Percentiles rank a stretch among this genome's conserved stretches.
Conservation (phyloP, 2,113 vertebrate species). For the Entelurus aequoreus region DNA sequence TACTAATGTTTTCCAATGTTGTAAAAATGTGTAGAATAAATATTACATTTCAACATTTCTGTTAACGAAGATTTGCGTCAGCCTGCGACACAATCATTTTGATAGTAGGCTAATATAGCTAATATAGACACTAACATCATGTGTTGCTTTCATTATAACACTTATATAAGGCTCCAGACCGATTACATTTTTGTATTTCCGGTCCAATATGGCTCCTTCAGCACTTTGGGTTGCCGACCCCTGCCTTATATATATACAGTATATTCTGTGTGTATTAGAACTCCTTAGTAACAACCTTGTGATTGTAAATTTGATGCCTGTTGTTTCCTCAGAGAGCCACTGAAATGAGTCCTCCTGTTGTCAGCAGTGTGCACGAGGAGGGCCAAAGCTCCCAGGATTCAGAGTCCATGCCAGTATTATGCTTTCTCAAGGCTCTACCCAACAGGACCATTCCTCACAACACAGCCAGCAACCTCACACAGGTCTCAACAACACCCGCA, state of each 20-base stretch:
- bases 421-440: conserved; percentile 71
- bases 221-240: too few species aligned
- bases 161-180: too few species aligned
- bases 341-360: conserved; percentile 61
- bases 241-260: conserved; percentile 11
- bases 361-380: conserved; percentile 42
- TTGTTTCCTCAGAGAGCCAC: conserved; percentile 62
- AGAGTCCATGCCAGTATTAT: conserved; percentile 28
- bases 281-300: conserved; percentile 13
- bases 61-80: too few species aligned
- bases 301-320: conserved; percentile 13
- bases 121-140: too few species aligned
- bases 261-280: conserved; percentile 42
- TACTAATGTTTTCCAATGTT: too few species aligned
- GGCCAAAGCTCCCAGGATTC: conserved; percentile 41
- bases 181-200: too few species aligned
- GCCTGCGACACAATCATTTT: too few species aligned
- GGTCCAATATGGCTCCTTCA: too few species aligned
- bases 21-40: too few species aligned
- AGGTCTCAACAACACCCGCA: conserved; percentile 66
- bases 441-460: conserved; percentile 63
- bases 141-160: too few species aligned
- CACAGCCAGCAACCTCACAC: conserved; percentile 78
- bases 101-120: too few species aligned
- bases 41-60: too few species aligned